Conservation (phyloP, 2,888 invertebrate species). For the Papilio gigon region DNA sequence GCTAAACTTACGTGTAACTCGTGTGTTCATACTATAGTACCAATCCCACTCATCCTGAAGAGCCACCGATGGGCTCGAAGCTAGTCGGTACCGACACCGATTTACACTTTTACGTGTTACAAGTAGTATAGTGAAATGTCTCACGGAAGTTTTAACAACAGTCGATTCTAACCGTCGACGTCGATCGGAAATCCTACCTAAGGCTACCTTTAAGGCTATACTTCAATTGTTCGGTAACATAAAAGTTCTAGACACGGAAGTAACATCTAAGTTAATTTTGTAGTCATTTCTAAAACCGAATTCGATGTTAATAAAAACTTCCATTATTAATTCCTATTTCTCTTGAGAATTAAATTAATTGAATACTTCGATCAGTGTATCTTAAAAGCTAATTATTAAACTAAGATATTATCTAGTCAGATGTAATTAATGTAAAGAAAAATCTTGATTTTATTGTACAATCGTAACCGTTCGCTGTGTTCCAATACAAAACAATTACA, state of each 20-base stretch:
- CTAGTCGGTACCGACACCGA: too few species aligned
- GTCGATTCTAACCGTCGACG: too few species aligned
- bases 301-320: slow-evolving; percentile 73
- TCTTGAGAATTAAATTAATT: slow-evolving; percentile 54
- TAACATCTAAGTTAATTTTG: slow-evolving; percentile 56
- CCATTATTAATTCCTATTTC: slow-evolving; percentile 69
- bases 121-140: too few species aligned
- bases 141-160: too few species aligned
- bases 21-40: too few species aligned
- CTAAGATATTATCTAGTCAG: slow-evolving; percentile 33
- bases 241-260: slow-evolving; percentile 14
- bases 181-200: too few species aligned
- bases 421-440: slow-evolving; percentile 21
- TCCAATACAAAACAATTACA: too few species aligned
- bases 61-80: too few species aligned
- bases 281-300: slow-evolving; percentile 69
- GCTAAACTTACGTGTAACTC: too few species aligned
- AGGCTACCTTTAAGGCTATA: too few species aligned
- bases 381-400: slow-evolving; percentile 34
- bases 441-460: slow-evolving; percentile 40
- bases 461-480: neutral
- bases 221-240: slow-evolving; percentile 1
- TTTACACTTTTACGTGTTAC: too few species aligned
- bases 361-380: slow-evolving; percentile 55
- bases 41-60: too few species aligned